These are phyloP conservation scores for Knipowitschia caucasica DNA, from an alignment of 2,797 vertebrate genomes.

Conservation along the genomic window DNA sequence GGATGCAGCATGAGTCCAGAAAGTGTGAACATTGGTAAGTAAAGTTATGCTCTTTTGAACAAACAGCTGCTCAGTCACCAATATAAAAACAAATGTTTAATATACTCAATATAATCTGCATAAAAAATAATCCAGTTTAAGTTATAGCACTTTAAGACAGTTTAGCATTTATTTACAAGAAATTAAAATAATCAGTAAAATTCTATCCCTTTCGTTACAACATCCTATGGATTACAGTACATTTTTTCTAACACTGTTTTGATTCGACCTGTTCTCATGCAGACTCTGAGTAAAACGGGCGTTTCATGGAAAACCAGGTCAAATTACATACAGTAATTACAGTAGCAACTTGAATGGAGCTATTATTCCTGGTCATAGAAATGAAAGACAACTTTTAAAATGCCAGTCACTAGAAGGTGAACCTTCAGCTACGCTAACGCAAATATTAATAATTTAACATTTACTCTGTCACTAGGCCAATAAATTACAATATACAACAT, in stretches of 20 bases:
- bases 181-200: constrained; percentile 65
- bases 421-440: constrained; percentile 53
- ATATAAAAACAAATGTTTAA: constrained; percentile 60
- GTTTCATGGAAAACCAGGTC: not conserved
- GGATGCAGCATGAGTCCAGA: constrained; percentile 45
- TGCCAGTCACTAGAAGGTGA: constrained; percentile 41
- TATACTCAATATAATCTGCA: constrained; percentile 68
- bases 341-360: not conserved
- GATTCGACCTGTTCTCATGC: constrained; percentile 58
- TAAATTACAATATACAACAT: constrained; percentile 33
- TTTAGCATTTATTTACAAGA: constrained; percentile 57
- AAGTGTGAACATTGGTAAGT: constrained; percentile 46
- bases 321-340: not conserved
- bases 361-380: constrained; percentile 12
- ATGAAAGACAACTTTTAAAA: constrained; percentile 55
- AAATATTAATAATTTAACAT: constrained; percentile 74
- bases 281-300: constrained; percentile 40
- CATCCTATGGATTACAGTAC: constrained; percentile 56
- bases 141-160: constrained; percentile 61
- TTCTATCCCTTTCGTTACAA: constrained; percentile 66
- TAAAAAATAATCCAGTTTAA: constrained; percentile 71
- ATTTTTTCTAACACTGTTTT: constrained; percentile 57
- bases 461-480: constrained; percentile 43
- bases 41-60: constrained; percentile 48
- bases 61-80: constrained; percentile 51